These are phyloP conservation scores for Bovichtus variegatus DNA, from an alignment of 2,797 vertebrate genomes.

Conservation along the genomic window DNA sequence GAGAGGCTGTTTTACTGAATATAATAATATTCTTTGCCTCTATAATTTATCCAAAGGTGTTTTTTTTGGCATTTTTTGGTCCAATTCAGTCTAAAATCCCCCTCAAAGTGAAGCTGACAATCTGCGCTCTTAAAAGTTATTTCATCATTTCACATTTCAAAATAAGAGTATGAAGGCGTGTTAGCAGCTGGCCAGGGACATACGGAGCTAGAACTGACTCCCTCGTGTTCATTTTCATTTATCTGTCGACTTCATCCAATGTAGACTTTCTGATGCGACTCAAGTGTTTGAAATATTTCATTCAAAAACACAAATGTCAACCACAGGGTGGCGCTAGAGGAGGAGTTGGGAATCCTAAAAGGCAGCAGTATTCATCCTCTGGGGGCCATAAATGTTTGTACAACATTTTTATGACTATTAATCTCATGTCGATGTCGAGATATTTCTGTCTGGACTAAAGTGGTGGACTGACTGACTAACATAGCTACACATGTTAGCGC, in stretches of 20 bases:
- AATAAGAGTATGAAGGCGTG: background rate
- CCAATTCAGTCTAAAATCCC: conserved; percentile 36
- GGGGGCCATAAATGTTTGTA: background rate
- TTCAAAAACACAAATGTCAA: no score
- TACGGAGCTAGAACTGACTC: background rate
- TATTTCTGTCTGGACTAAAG: no score
- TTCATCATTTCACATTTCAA: conserved; percentile 21
- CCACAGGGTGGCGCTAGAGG: no score
- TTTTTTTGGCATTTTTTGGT: conserved; percentile 25
- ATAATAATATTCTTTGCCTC: conserved; percentile 14
- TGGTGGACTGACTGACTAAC: no score
- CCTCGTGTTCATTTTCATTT: conserved; percentile 34
- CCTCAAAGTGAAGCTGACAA: conserved; percentile 16
- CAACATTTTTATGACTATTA: background rate
- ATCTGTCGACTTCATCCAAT: conserved; percentile 15
- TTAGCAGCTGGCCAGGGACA: conserved; percentile 34
- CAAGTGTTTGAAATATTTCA: no score
- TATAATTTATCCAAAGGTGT: conserved; percentile 25
- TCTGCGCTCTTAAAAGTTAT: conserved; percentile 14
- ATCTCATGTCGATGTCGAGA: no score
- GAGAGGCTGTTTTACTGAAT: conserved; percentile 1
- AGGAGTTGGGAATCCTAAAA: background rate
- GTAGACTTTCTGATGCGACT: background rate
- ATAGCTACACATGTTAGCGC: no score
- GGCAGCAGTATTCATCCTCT: background rate